Percentiles rank a stretch among this genome's conserved stretches.
Conservation (phyloP, 2,888 invertebrate genomes). For the Pseudoips prasinana region DNA sequence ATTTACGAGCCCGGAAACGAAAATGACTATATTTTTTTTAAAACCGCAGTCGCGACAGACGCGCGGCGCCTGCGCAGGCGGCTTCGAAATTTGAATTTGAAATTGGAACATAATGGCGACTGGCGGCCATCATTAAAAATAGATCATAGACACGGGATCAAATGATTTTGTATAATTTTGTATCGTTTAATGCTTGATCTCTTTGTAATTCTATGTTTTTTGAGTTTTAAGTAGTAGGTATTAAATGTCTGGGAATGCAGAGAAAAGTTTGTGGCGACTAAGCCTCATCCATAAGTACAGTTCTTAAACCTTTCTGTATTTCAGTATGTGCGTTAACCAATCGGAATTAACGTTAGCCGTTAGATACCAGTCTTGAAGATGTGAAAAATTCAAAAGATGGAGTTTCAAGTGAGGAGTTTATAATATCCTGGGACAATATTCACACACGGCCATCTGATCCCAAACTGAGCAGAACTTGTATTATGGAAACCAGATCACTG, state of each 20-base stretch:
- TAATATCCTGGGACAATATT: too few species aligned
- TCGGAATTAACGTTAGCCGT: too few species aligned
- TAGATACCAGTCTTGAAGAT: too few species aligned
- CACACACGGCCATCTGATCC: too few species aligned
- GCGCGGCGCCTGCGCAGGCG: constrained; percentile 55
- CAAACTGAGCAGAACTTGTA: too few species aligned
- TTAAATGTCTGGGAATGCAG: constrained; percentile 19
- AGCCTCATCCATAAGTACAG: too few species aligned
- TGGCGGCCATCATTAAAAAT: constrained; percentile 74
- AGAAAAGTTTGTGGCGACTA: neutral
- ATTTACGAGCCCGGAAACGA: constrained; percentile 43
- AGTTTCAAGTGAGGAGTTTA: too few species aligned
- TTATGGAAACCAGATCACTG: too few species aligned
- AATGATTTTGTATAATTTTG: constrained; percentile 52
- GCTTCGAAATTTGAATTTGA: constrained; percentile 61
- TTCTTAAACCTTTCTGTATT: too few species aligned
- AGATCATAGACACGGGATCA: constrained; percentile 60
- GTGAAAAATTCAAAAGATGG: too few species aligned
- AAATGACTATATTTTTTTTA: constrained; percentile 49
- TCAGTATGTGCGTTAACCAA: too few species aligned
- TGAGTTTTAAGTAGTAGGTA: constrained; percentile 16
- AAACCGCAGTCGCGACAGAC: constrained; percentile 61
- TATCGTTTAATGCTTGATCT: constrained; percentile 50
- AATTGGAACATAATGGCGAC: constrained; percentile 61
- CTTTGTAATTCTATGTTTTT: constrained; percentile 41